Percentiles rank a stretch among this genome's conserved stretches.
Conservation (phyloP, 2,113 vertebrate species). For the Silurus glanis region DNA sequence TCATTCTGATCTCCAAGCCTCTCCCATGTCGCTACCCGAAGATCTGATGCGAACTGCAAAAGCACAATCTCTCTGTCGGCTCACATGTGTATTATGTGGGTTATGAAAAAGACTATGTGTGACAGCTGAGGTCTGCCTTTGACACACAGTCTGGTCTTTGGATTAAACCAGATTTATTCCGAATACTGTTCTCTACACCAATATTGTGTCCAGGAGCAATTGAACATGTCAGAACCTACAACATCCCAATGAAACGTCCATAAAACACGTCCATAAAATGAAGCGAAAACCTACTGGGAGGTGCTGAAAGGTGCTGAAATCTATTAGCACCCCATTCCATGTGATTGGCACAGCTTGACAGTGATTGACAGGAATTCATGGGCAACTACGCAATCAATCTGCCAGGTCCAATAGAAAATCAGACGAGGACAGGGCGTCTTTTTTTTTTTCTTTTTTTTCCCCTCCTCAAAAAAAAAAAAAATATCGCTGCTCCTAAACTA, state of each 20-base stretch:
- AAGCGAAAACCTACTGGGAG: slow-evolving; percentile 69
- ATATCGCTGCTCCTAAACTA: slow-evolving; percentile 72
- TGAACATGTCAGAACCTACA: background rate
- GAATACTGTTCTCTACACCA: background rate
- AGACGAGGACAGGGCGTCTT: slow-evolving; percentile 76
- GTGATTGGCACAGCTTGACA: slow-evolving; percentile 88
- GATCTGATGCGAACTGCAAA: slow-evolving; percentile 26
- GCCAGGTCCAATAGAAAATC: slow-evolving; percentile 87
- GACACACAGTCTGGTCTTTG: slow-evolving; percentile 19
- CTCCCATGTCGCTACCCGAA: background rate
- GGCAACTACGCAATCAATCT: slow-evolving; percentile 84
- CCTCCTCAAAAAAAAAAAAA: slow-evolving; percentile 65
- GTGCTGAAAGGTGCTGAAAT: slow-evolving; percentile 79
- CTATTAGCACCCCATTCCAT: slow-evolving; percentile 60
- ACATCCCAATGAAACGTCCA: slow-evolving; percentile 56
- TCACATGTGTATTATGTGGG: slow-evolving; percentile 1
- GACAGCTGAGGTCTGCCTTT: slow-evolving; percentile 9
- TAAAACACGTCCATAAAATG: slow-evolving; percentile 65
- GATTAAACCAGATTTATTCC: background rate
- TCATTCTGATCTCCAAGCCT: slow-evolving; percentile 1
- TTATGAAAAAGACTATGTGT: background rate
- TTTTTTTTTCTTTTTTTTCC: slow-evolving; percentile 75
- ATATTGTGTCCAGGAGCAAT: background rate
- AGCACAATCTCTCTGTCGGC: slow-evolving; percentile 26
- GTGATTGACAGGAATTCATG: slow-evolving; percentile 93